Evolutionary conservation across 2,888 invertebrate genomes (phyloP), one percentile per base, ranked within the genome.

Genomic region (Sepioteuthis lessoniana): DNA sequence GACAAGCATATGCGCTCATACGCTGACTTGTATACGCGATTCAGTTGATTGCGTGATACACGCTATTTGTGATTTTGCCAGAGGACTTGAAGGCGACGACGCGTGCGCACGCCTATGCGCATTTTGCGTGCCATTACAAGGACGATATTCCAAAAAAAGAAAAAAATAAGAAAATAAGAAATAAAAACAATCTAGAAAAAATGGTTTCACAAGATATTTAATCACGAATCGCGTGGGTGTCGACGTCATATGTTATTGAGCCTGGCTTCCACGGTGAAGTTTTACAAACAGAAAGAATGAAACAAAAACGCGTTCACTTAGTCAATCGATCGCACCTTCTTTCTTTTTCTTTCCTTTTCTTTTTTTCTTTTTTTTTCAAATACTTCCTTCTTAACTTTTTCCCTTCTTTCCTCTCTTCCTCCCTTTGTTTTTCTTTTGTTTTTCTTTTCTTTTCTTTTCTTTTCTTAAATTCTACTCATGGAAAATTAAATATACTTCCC

Each of bases 211-310:
- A 35, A 76, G 76, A n/a, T n/a, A 76, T n/a, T n/a, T 19, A 2
- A 76, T 76, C n/a, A 35, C 76, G 76, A n/a, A 76, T 35, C 16
- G 76, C 76, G n/a, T 76, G 76, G 31, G 76, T n/a, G 76, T 4
- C 76, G n/a, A 76, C 76, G 76, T 76, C 76, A 76, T 76, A 35
- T 76, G 76, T n/a, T 76, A 76, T 76, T 76, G 76, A 76, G n/a
- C 16, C 13, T 13, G 3, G n/a, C n/a, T 76, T 76, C 76, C n/a
- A 76, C 31, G n/a, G 13, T 8, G 31, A 10, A 16, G 76, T n/a
- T 31, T 76, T 76, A 55, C 25, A 55, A 25, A 55, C 25, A 55
- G 3, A 55, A 55, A 55, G 55, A 25, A 55, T 25, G 55, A 55
- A 55, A 55, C 55, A 55, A 55, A 47, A 42, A 55, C 0, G 25